These are phyloP conservation scores for Zhuqinia jingwanae DNA, from an alignment of 2,888 invertebrate species.

Conservation along the genomic window DNA sequence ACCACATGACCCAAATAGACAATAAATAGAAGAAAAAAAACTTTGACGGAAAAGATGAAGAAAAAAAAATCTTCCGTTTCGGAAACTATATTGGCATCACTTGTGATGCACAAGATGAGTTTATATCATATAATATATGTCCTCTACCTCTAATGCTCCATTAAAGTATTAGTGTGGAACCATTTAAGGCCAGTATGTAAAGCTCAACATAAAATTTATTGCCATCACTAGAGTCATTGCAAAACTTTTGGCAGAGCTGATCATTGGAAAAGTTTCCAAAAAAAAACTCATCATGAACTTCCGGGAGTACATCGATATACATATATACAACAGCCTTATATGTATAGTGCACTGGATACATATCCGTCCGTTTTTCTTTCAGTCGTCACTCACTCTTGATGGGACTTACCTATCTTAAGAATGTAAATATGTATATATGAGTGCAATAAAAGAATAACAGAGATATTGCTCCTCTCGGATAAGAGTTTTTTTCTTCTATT, in stretches of 20 bases:
- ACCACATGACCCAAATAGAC: neutral
- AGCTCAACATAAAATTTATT: slow-evolving; percentile 38
- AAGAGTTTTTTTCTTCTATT: neutral
- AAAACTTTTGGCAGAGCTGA: slow-evolving; percentile 23
- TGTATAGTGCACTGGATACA: neutral
- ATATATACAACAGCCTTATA: too few species aligned
- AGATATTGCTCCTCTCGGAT: too few species aligned
- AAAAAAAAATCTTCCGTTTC: too few species aligned
- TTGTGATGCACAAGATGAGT: neutral
- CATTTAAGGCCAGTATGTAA: slow-evolving; percentile 5
- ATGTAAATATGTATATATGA: too few species aligned
- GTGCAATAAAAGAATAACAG: too few species aligned
- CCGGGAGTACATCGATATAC: slow-evolving; percentile 2
- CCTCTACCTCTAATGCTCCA: slow-evolving; percentile 18
- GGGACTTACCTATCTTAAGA: neutral
- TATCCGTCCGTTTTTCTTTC: neutral
- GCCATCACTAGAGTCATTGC: slow-evolving; percentile 29
- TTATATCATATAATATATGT: too few species aligned
- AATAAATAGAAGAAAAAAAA: too few species aligned
- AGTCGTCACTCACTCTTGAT: neutral
- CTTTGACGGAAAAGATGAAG: neutral
- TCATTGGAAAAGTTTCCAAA: slow-evolving; percentile 33
- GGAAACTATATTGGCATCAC: neutral
- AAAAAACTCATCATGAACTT: slow-evolving; percentile 27
- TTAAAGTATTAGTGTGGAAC: slow-evolving; percentile 27